Percentiles rank a stretch among this genome's conserved stretches.
Evolutionary conservation across 1,140 invertebrate species (phyloP).

Genomic region (Penaeus chinensis): DNA sequence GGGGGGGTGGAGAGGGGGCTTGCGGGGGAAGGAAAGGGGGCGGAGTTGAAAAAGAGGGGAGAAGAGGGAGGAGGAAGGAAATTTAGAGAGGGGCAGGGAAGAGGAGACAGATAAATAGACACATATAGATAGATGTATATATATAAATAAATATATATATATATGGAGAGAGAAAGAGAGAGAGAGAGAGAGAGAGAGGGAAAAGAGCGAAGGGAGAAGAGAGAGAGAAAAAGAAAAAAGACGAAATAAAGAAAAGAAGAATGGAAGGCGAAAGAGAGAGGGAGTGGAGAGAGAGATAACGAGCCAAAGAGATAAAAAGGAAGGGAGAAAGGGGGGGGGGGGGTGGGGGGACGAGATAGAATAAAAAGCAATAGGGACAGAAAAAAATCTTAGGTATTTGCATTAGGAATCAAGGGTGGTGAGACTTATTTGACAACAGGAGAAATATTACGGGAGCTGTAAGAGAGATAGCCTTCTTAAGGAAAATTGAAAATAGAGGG

Average conservation of each 20-base stretch:
- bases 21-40: background rate
- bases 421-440: slow-evolving; percentile 41
- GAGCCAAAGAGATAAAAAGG: slow-evolving; percentile 25
- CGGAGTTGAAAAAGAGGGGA: no score
- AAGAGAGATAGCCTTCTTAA: slow-evolving; percentile 35
- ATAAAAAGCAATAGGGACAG: background rate
- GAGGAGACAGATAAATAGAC: no score
- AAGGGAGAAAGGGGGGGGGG: background rate
- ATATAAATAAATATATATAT: no score
- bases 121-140: no score
- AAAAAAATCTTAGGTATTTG: slow-evolving; percentile 49
- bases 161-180: no score
- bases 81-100: no score
- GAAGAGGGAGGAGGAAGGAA: no score
- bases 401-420: slow-evolving; percentile 54
- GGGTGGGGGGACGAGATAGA: background rate
- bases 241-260: slow-evolving; percentile 10
- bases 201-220: background rate
- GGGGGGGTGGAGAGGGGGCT: background rate
- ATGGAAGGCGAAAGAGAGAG: background rate
- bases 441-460: slow-evolving; percentile 30
- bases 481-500: slow-evolving; percentile 31
- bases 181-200: no score
- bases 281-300: slow-evolving; percentile 12
- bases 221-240: background rate